A percentile compares a stretch with the other conserved stretches of the same genome.
Evolutionary conservation across 2,888 invertebrate genomes (phyloP).

Genomic region (Agonopterix alstromeriana): DNA sequence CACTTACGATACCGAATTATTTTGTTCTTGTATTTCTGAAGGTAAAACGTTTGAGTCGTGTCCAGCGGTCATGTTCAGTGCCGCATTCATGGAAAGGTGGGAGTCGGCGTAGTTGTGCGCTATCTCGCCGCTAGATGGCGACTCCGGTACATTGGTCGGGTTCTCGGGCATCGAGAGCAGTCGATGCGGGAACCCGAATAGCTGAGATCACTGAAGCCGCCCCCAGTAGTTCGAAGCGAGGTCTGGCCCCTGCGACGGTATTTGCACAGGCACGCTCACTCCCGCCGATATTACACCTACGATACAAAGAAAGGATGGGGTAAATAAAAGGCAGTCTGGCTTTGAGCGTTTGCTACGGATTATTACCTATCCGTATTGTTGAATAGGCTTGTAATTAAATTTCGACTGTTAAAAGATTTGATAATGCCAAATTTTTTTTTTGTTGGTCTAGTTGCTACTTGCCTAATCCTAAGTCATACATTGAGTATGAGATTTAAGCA

Average conservation of each 20-base stretch:
- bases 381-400: too few species aligned
- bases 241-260: slow-evolving; percentile 90
- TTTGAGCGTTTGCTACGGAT: neutral
- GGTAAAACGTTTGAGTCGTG: slow-evolving; percentile 67
- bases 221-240: slow-evolving; percentile 92
- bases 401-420: too few species aligned
- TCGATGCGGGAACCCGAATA: slow-evolving; percentile 90
- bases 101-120: slow-evolving; percentile 70
- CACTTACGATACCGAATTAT: slow-evolving; percentile 57
- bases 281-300: slow-evolving; percentile 95
- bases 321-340: slow-evolving; percentile 7
- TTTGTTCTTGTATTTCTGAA: slow-evolving; percentile 53
- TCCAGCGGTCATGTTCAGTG: slow-evolving; percentile 73
- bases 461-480: too few species aligned
- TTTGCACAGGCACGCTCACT: slow-evolving; percentile 94
- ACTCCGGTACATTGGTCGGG: slow-evolving; percentile 64
- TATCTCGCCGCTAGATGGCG: slow-evolving; percentile 66
- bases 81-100: slow-evolving; percentile 61
- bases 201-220: slow-evolving; percentile 94
- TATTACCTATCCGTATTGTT: slow-evolving; percentile 1
- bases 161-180: slow-evolving; percentile 81
- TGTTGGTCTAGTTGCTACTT: too few species aligned
- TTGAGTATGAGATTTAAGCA: too few species aligned
- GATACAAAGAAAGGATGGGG: slow-evolving; percentile 24
- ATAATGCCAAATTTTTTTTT: too few species aligned